phyloP scores from a whole-genome alignment of 2,113 vertebrate species.

The Siphamia tubifer region DNA sequence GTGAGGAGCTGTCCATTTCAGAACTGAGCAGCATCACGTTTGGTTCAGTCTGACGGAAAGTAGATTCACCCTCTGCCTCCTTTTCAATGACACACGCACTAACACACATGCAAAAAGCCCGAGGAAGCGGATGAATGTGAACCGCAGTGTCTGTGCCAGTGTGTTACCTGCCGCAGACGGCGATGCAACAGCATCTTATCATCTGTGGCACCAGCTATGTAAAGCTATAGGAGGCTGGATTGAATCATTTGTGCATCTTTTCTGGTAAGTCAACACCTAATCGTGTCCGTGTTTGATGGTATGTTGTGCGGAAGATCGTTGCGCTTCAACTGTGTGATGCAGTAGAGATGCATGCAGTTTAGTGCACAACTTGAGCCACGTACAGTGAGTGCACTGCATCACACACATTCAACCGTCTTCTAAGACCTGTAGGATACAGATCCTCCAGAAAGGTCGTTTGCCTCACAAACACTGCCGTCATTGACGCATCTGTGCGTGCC shows the following conservation, averaged over 20 bases:
- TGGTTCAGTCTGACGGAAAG: constrained; percentile 37
- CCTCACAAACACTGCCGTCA: neutral
- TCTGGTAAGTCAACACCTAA: constrained; percentile 45
- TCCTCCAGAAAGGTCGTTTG: constrained; percentile 41
- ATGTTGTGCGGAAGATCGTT: neutral
- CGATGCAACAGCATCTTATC: constrained; percentile 52
- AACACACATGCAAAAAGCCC: neutral
- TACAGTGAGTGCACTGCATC: constrained; percentile 25
- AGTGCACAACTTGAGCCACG: constrained; percentile 17
- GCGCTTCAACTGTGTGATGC: neutral
- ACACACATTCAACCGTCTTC: neutral
- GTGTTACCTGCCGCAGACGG: constrained; percentile 49
- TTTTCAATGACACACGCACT: neutral
- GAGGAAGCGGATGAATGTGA: constrained; percentile 35
- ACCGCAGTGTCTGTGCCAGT: constrained; percentile 62
- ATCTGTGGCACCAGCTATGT: neutral
- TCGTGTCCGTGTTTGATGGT: neutral
- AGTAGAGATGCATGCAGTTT: neutral
- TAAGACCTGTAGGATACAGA: constrained; percentile 43
- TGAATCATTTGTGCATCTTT: neutral
- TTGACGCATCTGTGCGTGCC: constrained; percentile 31
- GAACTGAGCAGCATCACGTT: constrained; percentile 28
- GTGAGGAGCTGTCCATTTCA: constrained; percentile 38
- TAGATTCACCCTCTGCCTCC: neutral
- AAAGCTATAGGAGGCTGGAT: neutral